Conservation (phyloP, 2,888 invertebrate species). For the Zonitis immaculata region DNA sequence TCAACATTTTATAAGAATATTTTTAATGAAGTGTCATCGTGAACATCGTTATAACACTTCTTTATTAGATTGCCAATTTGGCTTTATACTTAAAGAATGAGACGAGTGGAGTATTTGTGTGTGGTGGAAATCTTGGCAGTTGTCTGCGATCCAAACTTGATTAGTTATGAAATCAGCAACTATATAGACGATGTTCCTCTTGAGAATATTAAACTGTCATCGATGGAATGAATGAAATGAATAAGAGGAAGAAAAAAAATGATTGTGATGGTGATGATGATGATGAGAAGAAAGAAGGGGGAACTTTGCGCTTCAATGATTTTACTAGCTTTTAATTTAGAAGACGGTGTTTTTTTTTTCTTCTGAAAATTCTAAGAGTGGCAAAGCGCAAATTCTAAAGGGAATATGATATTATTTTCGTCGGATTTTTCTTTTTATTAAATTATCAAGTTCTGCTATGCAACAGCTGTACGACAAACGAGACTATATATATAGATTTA, state of each 20-base stretch:
- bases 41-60: slow-evolving; percentile 40
- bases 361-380: slow-evolving; percentile 25
- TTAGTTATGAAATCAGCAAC: slow-evolving; percentile 40
- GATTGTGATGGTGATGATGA: background rate
- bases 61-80: slow-evolving; percentile 45
- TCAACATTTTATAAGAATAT: slow-evolving; percentile 25
- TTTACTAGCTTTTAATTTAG: slow-evolving; percentile 38
- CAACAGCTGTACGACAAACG: slow-evolving; percentile 27
- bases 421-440: slow-evolving; percentile 29
- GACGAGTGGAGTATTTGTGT: slow-evolving; percentile 26
- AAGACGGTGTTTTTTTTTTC: slow-evolving; percentile 14
- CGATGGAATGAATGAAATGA: slow-evolving; percentile 21
- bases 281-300: slow-evolving; percentile 9
- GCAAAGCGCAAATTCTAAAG: too few species aligned
- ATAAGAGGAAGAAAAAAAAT: background rate
- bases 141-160: slow-evolving; percentile 33
- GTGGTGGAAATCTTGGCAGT: slow-evolving; percentile 29
- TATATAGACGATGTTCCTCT: slow-evolving; percentile 31
- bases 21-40: slow-evolving; percentile 41
- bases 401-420: slow-evolving; percentile 25
- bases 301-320: slow-evolving; percentile 18
- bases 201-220: slow-evolving; percentile 40
- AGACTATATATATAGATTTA: slow-evolving; percentile 26
- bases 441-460: slow-evolving; percentile 30
- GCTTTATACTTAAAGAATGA: slow-evolving; percentile 33